These are phyloP conservation scores for Heteromyza rotundicornis DNA, from an alignment of 2,888 invertebrate species.

Conservation along the genomic window DNA sequence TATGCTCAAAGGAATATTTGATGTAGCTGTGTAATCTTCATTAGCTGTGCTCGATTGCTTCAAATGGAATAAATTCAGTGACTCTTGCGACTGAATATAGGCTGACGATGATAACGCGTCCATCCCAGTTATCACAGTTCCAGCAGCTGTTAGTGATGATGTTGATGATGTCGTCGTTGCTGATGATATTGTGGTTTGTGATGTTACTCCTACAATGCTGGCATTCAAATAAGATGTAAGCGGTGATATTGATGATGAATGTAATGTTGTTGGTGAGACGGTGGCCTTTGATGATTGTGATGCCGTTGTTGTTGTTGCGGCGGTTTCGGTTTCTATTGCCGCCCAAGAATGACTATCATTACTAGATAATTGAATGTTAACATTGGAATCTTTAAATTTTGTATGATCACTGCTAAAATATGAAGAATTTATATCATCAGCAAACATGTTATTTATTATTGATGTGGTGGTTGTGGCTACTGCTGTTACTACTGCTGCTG, in stretches of 20 bases:
- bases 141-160: not conserved
- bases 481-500: no score
- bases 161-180: constrained; percentile 13
- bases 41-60: no score
- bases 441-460: no score
- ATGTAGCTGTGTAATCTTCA: no score
- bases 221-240: not conserved
- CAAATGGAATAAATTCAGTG: no score
- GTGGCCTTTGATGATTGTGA: not conserved
- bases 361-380: not conserved
- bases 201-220: not conserved
- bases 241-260: not conserved
- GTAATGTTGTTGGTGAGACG: constrained; percentile 5
- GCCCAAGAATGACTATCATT: not conserved
- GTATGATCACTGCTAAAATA: no score
- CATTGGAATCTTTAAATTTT: no score
- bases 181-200: not conserved
- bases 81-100: no score
- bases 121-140: constrained; percentile 16
- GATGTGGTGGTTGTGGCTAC: no score
- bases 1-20: constrained; percentile 31
- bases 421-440: no score
- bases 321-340: not conserved
- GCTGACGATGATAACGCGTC: constrained; percentile 15
- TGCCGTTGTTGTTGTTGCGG: constrained; percentile 22